A percentile compares a stretch with the other conserved stretches of the same genome.
phyloP scores from a whole-genome alignment of 2,113 vertebrate genomes.

The Ancistrus triradiatus region DNA sequence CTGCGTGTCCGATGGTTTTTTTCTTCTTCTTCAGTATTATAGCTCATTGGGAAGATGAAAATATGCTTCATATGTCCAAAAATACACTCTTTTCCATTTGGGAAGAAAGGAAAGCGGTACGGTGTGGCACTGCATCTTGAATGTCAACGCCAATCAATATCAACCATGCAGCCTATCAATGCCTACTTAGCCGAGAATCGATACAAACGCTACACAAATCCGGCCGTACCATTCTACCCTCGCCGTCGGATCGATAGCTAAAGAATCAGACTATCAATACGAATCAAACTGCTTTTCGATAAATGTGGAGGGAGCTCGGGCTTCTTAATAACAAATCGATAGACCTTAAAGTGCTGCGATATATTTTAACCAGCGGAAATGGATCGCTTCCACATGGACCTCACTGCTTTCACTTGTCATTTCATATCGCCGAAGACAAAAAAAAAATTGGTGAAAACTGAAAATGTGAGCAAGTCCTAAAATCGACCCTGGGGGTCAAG shows the following conservation, averaged over 20 bases:
- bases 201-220: constrained; percentile 35
- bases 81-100: constrained; percentile 18
- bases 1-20: neutral
- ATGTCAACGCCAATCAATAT: constrained; percentile 42
- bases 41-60: constrained; percentile 28
- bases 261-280: constrained; percentile 55
- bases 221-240: constrained; percentile 29
- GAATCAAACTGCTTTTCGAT: constrained; percentile 48
- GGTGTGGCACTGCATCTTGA: constrained; percentile 33
- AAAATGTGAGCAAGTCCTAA: constrained; percentile 44
- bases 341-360: constrained; percentile 57
- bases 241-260: constrained; percentile 29
- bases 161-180: constrained; percentile 42
- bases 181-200: constrained; percentile 38
- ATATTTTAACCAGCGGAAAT: constrained; percentile 62
- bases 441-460: constrained; percentile 41
- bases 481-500: constrained; percentile 64
- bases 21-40: constrained; percentile 13
- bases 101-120: constrained; percentile 33
- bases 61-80: too few relatives aligned
- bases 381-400: constrained; percentile 49
- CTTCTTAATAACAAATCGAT: constrained; percentile 62
- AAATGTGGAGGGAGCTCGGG: constrained; percentile 50
- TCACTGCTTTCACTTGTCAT: constrained; percentile 54
- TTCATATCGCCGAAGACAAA: constrained; percentile 37